Evolutionary conservation across 2,888 invertebrate species (phyloP).

Genomic region (Coleophora deauratella): DNA sequence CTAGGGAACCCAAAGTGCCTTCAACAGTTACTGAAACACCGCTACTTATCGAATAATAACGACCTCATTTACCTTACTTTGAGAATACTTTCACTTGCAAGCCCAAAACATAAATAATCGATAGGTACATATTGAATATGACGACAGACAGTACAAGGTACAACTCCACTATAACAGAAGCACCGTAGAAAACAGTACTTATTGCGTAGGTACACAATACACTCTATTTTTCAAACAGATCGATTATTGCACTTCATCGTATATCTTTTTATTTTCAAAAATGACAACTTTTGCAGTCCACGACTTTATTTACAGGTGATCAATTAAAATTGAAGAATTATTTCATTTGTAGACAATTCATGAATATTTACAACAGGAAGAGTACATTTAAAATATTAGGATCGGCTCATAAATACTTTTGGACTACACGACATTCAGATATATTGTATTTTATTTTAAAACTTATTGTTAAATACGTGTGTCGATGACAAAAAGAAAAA

Average conservation of each 20-base stretch:
- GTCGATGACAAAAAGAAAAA: background rate
- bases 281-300: background rate
- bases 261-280: background rate
- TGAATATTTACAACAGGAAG: conserved; percentile 45
- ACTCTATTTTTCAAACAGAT: conserved; percentile 31
- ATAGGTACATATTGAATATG: conserved; percentile 17
- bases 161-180: conserved; percentile 24
- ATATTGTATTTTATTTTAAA: too few relatives aligned
- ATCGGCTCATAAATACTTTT: too few relatives aligned
- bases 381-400: too few relatives aligned
- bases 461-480: too few relatives aligned
- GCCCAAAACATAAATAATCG: background rate
- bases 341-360: conserved; percentile 24
- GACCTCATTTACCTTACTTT: conserved; percentile 23
- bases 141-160: conserved; percentile 12
- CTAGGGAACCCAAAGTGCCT: too few relatives aligned
- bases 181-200: conserved; percentile 24
- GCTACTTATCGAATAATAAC: conserved; percentile 30
- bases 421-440: too few relatives aligned
- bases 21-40: too few relatives aligned
- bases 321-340: conserved; percentile 23
- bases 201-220: conserved; percentile 26
- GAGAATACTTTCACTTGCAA: conserved; percentile 5
- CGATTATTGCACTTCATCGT: conserved; percentile 39
- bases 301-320: conserved; percentile 28